Conservation (phyloP, 2,797 vertebrate species). For the Holocentrus rufus region DNA sequence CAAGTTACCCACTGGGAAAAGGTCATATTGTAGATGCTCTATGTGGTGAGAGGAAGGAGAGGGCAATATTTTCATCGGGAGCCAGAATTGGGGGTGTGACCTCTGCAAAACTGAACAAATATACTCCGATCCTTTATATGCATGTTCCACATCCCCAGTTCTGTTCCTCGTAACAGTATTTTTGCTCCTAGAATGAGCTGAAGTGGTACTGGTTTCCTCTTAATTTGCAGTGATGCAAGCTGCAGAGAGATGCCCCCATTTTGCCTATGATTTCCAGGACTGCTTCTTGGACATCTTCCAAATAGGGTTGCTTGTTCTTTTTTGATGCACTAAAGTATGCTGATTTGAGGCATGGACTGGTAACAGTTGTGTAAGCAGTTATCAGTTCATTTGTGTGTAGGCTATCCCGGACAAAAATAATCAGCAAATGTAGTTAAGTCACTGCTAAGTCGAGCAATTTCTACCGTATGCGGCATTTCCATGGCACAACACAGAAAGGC, state of each 20-base stretch:
- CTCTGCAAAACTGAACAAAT: constrained; percentile 19
- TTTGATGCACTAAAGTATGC: constrained; percentile 56
- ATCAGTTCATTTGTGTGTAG: constrained; percentile 25
- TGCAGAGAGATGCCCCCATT: constrained; percentile 40
- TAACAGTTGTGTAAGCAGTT: constrained; percentile 45
- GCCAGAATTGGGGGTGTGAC: constrained; percentile 14
- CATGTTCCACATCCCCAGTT: constrained; percentile 1
- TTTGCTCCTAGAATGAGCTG: constrained; percentile 20
- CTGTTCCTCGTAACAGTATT: constrained; percentile 5
- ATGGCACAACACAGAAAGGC: background rate
- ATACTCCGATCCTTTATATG: constrained; percentile 3
- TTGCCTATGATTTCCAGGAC: constrained; percentile 47
- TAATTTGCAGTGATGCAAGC: constrained; percentile 35
- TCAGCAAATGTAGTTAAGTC: background rate
- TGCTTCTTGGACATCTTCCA: constrained; percentile 47
- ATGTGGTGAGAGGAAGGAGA: constrained; percentile 7
- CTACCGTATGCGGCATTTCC: too few relatives aligned
- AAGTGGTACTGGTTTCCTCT: constrained; percentile 19
- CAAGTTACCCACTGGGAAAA: constrained; percentile 11
- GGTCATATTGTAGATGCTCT: constrained; percentile 9
- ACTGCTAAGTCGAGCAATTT: background rate
- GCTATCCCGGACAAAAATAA: constrained; percentile 22
- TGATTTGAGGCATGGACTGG: constrained; percentile 40
- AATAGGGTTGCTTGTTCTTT: constrained; percentile 38
- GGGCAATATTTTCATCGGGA: constrained; percentile 16